These are phyloP conservation scores for Cryptocephalus moraei DNA, from an alignment of 2,888 invertebrate genomes.

Conservation along the genomic window DNA sequence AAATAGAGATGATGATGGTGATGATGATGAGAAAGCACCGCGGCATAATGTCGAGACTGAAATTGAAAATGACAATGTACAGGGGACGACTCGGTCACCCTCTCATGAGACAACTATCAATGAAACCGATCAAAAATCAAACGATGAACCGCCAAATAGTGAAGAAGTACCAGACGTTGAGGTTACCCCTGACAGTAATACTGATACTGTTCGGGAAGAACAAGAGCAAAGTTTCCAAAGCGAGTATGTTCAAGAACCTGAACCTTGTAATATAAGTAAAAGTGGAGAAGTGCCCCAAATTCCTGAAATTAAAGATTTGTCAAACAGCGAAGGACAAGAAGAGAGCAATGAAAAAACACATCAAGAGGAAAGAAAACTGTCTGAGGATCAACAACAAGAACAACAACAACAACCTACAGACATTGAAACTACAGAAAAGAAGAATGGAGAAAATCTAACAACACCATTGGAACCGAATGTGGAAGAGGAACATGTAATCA, in stretches of 20 bases:
- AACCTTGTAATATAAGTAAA: too few species aligned
- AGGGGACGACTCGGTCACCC: slow-evolving; percentile 38
- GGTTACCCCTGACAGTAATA: neutral
- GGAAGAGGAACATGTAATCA: too few species aligned
- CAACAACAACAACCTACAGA: too few species aligned
- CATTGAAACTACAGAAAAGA: too few species aligned
- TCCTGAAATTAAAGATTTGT: too few species aligned
- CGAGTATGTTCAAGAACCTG: neutral
- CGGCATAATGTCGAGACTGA: slow-evolving; percentile 27
- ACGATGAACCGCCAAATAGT: neutral
- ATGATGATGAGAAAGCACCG: slow-evolving; percentile 32
- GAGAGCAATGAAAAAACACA: too few species aligned
- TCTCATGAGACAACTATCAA: slow-evolving; percentile 21
- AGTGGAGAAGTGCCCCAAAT: too few species aligned
- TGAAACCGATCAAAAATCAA: neutral
- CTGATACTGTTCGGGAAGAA: neutral
- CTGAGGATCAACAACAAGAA: too few species aligned
- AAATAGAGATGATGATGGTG: slow-evolving; percentile 35
- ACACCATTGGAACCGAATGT: too few species aligned
- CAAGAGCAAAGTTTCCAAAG: neutral
- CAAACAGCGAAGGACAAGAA: too few species aligned
- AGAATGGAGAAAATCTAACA: too few species aligned
- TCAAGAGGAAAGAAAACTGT: too few species aligned
- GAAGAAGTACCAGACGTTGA: neutral
- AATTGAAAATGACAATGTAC: slow-evolving; percentile 36